Conservation (phyloP, 2,113 vertebrate genomes). For the Platichthys stellatus region DNA sequence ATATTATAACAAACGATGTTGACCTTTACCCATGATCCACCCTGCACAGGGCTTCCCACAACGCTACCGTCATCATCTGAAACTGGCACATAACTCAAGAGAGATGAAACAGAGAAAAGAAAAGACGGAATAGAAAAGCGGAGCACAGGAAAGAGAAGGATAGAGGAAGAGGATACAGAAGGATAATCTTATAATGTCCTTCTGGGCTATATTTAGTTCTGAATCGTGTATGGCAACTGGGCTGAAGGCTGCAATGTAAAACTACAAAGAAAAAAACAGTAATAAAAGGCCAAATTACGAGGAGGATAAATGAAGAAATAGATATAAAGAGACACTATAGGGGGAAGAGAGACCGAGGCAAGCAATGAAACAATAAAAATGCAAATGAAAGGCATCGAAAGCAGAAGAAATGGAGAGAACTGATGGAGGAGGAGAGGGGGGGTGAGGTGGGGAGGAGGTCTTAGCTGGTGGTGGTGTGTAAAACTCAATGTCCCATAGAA, state of each 20-base stretch:
- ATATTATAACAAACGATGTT: constrained; percentile 13
- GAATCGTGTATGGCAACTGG: constrained; percentile 52
- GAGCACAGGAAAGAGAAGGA: constrained; percentile 11
- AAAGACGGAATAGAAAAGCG: constrained; percentile 14
- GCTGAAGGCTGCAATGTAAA: constrained; percentile 43
- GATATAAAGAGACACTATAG: constrained; percentile 57
- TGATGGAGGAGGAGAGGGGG: constrained; percentile 41
- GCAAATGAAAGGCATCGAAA: constrained; percentile 68
- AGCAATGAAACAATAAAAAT: constrained; percentile 77
- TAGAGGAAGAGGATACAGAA: constrained; percentile 32
- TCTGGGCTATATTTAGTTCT: constrained; percentile 67
- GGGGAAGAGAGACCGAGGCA: constrained; percentile 25
- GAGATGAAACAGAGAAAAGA: constrained; percentile 37
- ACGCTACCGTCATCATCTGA: constrained; percentile 2
- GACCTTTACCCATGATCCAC: constrained; percentile 34
- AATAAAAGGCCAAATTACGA: constrained; percentile 53
- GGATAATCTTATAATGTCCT: constrained; percentile 67
- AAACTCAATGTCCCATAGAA: constrained; percentile 46
- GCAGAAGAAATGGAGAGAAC: constrained; percentile 44
- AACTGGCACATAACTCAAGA: constrained; percentile 43
- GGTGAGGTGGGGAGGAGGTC: constrained; percentile 27
- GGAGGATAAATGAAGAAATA: constrained; percentile 53
- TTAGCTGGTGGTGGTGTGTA: constrained; percentile 28
- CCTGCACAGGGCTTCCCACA: constrained; percentile 2
- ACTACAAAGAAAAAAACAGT: constrained; percentile 17